phyloP scores from a whole-genome alignment of 1,140 invertebrate species.

The Drosophila bocqueti region DNA sequence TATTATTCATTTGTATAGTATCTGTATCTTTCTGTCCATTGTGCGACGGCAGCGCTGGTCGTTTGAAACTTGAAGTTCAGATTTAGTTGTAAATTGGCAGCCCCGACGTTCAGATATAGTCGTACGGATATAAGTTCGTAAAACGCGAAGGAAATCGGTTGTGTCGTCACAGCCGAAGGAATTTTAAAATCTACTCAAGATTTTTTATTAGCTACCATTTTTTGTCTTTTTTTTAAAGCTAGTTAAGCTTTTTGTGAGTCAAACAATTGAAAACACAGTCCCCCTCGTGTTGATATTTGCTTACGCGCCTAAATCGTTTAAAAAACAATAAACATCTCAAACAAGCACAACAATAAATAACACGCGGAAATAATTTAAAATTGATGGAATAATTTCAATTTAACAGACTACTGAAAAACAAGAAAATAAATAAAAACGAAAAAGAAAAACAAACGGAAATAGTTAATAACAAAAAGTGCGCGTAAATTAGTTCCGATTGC shows the following conservation, averaged over 20 bases:
- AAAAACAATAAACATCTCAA: background rate
- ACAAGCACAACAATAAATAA: background rate
- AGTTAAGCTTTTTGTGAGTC: background rate
- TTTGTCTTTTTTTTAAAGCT: background rate
- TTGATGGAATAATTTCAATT: background rate
- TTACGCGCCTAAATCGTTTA: background rate
- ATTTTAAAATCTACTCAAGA: background rate
- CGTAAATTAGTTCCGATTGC: constrained; percentile 15
- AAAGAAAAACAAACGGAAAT: constrained; percentile 30
- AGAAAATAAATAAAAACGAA: background rate
- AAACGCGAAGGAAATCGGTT: constrained; percentile 3
- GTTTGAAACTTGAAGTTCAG: background rate
- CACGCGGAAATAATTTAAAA: background rate
- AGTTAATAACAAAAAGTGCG: constrained; percentile 47
- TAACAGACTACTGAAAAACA: background rate
- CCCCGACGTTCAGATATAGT: constrained; percentile 2
- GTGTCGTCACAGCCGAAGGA: background rate
- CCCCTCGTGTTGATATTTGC: background rate
- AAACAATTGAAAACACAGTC: background rate
- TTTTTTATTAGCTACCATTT: background rate
- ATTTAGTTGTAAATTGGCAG: background rate
- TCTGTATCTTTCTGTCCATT: too few species aligned
- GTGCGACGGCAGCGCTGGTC: background rate
- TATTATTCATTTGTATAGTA: too few species aligned
- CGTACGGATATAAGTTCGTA: background rate